Conservation (phyloP, 2,113 vertebrate genomes). For the Hydrochoerus hydrochaeris region DNA sequence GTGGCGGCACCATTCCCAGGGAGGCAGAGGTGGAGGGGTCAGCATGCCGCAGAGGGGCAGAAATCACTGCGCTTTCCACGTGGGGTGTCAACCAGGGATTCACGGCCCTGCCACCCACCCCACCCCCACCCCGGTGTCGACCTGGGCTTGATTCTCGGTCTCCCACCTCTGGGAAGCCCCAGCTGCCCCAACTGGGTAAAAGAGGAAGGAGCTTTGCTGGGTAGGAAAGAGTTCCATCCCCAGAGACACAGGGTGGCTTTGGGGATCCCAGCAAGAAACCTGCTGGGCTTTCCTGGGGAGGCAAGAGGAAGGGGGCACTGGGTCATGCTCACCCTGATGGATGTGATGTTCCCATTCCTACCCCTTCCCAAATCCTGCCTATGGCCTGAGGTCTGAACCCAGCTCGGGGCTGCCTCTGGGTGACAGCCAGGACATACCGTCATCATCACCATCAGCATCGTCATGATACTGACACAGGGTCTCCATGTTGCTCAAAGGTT, state of each 20-base stretch:
- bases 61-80: background rate
- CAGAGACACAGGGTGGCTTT: background rate
- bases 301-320: background rate
- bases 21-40: background rate
- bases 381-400: background rate
- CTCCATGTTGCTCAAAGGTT: background rate
- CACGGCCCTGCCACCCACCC: background rate
- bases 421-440: background rate
- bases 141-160: background rate
- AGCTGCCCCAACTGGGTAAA: background rate
- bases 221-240: background rate
- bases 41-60: background rate
- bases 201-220: slow-evolving; percentile 44
- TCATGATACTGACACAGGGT: background rate
- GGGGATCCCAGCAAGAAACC: slow-evolving; percentile 59
- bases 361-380: background rate
- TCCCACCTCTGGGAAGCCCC: slow-evolving; percentile 50
- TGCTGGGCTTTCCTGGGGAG: fast-evolving
- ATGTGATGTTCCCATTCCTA: background rate
- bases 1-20: background rate
- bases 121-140: too few relatives aligned
- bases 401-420: background rate
- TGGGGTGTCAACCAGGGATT: background rate
- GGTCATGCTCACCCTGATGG: background rate
- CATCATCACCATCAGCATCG: background rate